Base-by-base conservation (phyloP, 2,797 vertebrate genomes). In the Distichodus sexfasciatus region DNA sequence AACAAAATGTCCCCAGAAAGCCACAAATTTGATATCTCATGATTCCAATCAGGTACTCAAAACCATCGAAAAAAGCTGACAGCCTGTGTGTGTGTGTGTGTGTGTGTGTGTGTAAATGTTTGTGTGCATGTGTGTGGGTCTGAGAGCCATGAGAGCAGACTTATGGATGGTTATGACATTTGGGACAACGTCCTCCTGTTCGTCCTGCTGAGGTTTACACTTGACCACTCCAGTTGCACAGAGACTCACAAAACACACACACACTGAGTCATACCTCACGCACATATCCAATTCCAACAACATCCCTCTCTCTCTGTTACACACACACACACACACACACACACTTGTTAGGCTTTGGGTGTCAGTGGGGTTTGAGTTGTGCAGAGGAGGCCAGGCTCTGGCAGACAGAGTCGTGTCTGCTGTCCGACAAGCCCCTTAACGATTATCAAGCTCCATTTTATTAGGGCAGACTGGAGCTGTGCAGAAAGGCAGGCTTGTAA, bases 381-480 rank as follows among this genome's bases (percentile, higher is more conserved):
- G 54, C 72, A 67, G 71, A 48, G 61, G 44, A 58, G 40, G 66
- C 41, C 46, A 43, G 72, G 59, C 62, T 53, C 36, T 58, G 64
- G 68, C 55, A 71, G 72, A 71, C 46, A 36, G 41, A 59, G 61
- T 31, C 43, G 17, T 72, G 68, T 26, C 54, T 65, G 62, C 72
- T 67, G 72, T 73, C 72, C 66, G 62, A 71, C 69, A 71, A 44
- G 53, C 69, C 69, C 61, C 71, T 75, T 72, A 79, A 77, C 58
- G 77, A 83, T 81, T 80, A 83, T 79, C 75, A 80, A 76, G 80
- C 74, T 81, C 66, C 40, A 54, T 79, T 83, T 83, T 83, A 83
- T 85, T 82, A 85, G 81, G 78, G 66, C 74, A 62, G 80, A 72
- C 76, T 70, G 67, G 58, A 70, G 75, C 75, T 75, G 66, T 12